Evolutionary conservation across 2,888 invertebrate species (phyloP).

Genomic region (Teleiodes luculella): DNA sequence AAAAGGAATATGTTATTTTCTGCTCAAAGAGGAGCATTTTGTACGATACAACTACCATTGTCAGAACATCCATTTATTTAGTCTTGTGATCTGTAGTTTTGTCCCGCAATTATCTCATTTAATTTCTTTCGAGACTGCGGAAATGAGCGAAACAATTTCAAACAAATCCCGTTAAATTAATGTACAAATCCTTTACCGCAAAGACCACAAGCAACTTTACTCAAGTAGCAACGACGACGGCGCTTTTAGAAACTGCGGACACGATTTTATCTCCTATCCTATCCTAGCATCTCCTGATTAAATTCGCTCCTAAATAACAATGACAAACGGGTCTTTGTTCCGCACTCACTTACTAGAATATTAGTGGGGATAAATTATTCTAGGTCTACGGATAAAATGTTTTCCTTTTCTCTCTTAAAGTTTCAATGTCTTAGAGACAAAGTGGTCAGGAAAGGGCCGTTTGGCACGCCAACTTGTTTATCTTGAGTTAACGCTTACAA

Average conservation of each 20-base stretch:
- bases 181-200: too few species aligned
- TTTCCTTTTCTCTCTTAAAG: neutral
- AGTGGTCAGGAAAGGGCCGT: neutral
- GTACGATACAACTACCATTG: too few species aligned
- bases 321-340: slow-evolving; percentile 13
- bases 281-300: slow-evolving; percentile 6
- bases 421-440: neutral
- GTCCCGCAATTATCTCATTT: too few species aligned
- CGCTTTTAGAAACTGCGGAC: neutral
- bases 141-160: too few species aligned
- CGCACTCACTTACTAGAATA: neutral
- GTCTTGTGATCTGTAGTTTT: too few species aligned
- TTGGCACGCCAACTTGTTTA: neutral
- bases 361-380: slow-evolving; percentile 4
- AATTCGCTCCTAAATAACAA: slow-evolving; percentile 13
- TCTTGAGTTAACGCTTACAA: too few species aligned
- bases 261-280: slow-evolving; percentile 7
- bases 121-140: too few species aligned
- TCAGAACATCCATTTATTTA: too few species aligned
- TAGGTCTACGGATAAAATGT: neutral
- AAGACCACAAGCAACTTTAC: too few species aligned
- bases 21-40: too few species aligned
- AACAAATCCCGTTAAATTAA: too few species aligned
- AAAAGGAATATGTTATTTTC: too few species aligned
- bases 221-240: neutral